Base-by-base conservation (phyloP, 2,797 vertebrate species). In the Pseudopleuronectes americanus region DNA sequence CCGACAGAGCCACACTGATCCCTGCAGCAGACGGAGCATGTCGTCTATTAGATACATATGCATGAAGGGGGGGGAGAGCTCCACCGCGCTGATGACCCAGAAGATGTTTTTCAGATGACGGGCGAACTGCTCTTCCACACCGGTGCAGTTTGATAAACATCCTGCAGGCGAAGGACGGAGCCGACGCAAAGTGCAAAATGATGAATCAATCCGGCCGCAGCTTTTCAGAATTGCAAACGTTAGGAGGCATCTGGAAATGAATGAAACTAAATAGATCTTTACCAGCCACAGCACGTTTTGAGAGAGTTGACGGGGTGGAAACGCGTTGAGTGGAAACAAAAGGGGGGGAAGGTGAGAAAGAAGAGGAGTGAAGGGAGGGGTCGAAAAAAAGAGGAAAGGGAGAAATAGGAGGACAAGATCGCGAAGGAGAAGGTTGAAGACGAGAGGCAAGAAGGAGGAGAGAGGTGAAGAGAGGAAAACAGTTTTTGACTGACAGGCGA, bases 401-500 rank as follows among this genome's bases (percentile, higher is more conserved):
- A 9, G 36, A 48, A n/a, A 48, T 19, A 19, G n/a, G 70, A 73
- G 77, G 68, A 62, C 43, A 43, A 66, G 68, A 57, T 12, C 64
- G 68, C 49, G 74, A 36, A 85, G 59, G 71, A 59, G 71, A 75
- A 62, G 61, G 57, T 58, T 53, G 57, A 59, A 67, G 86, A 85
- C 89, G 92, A 82, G 86, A 90, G 79, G 61, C 53, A 56, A 76
- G 80, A 45, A 63, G 63, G 61, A 72, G 77, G 62, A 71, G 66
- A 83, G 80, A 72, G 76, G 80, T 65, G 76, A 84, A 86, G 68
- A 73, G 84, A 89, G 77, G 84, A 89, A 91, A 91, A 86, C 82
- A 80, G 81, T 74, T 86, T 89, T 82, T 92, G 88, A 93, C 76
- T 92, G 92, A 92, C 90, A 90, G 86, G 82, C 53, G 60, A 79